phyloP scores from a whole-genome alignment of 2,113 vertebrate genomes.

The Catagonus wagneri region DNA sequence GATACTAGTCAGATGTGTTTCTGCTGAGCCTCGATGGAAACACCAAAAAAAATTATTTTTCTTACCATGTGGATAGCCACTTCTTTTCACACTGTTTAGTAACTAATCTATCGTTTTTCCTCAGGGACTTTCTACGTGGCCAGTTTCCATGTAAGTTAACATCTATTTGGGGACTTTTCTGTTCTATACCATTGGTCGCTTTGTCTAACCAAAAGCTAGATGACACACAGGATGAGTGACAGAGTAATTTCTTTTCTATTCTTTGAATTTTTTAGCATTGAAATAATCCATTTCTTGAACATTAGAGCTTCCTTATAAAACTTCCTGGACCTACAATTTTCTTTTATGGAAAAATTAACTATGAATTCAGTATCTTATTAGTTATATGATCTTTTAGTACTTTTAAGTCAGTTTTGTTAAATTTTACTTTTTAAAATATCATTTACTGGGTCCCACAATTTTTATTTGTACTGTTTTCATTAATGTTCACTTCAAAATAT shows the following conservation, averaged over 20 bases:
- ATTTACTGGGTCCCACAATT: conserved; percentile 4
- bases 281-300: neutral
- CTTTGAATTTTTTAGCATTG: neutral
- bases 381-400: neutral
- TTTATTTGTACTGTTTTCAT: neutral
- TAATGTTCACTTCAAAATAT: neutral
- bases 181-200: neutral
- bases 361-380: neutral
- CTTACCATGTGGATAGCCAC: neutral
- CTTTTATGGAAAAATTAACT: conserved; percentile 10
- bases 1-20: too few species aligned
- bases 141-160: neutral
- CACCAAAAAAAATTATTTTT: too few species aligned
- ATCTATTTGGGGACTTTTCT: neutral
- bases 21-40: too few species aligned
- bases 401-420: neutral
- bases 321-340: neutral
- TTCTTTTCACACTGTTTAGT: neutral
- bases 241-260: neutral
- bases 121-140: neutral
- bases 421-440: neutral
- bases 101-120: neutral
- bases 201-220: neutral
- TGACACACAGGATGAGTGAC: neutral
- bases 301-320: neutral